These are phyloP conservation scores for Halocaridina rubra DNA, from an alignment of 2,888 invertebrate species.

Conservation along the genomic window DNA sequence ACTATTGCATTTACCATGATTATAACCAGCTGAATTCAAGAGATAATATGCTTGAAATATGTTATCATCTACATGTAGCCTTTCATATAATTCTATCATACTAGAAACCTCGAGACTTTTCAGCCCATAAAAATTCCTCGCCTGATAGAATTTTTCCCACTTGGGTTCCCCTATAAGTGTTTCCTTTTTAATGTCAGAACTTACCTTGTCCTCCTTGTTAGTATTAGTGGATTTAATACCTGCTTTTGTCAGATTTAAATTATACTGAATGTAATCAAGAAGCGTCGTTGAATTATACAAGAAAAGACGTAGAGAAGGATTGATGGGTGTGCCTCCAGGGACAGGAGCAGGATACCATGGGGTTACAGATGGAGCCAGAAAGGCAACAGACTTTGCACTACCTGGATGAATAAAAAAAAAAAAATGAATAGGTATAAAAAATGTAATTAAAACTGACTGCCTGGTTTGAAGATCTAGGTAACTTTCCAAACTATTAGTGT, in stretches of 20 bases:
- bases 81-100: constrained; percentile 40
- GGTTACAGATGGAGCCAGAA: constrained; percentile 64
- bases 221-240: neutral
- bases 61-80: constrained; percentile 25
- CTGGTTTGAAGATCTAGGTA: no score
- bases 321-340: constrained; percentile 57
- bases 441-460: no score
- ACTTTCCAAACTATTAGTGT: no score
- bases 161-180: neutral
- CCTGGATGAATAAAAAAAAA: no score
- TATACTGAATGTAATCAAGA: constrained; percentile 59
- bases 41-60: constrained; percentile 59
- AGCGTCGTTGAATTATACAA: constrained; percentile 22
- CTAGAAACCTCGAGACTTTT: constrained; percentile 26
- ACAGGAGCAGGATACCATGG: constrained; percentile 57
- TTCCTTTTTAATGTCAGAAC: neutral
- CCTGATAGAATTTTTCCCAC: constrained; percentile 58
- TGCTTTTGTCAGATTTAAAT: constrained; percentile 57
- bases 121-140: constrained; percentile 46
- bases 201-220: neutral
- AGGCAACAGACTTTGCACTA: constrained; percentile 51
- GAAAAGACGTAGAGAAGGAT: constrained; percentile 62
- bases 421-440: no score
- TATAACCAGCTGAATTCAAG: constrained; percentile 58
- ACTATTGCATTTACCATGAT: constrained; percentile 32